Percentiles rank a stretch among this genome's conserved stretches.
phyloP scores from a whole-genome alignment of 2,113 vertebrate species.

The Nesogale talazaci region DNA sequence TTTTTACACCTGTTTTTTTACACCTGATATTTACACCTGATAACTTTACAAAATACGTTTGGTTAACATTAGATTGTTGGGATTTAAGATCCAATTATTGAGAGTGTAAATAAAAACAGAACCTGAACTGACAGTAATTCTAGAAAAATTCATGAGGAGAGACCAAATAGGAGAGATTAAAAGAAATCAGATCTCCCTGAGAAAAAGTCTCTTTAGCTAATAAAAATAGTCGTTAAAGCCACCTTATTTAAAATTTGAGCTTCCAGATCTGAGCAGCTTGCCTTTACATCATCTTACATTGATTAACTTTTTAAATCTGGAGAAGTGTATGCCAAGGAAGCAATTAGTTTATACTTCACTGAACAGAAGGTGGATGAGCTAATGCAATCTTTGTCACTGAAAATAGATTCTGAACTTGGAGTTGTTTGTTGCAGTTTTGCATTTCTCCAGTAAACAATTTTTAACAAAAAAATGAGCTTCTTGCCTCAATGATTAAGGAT shows the following conservation, averaged over 20 bases:
- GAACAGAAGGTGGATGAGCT: conserved; percentile 15
- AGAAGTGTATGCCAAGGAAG: background rate
- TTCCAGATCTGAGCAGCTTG: background rate
- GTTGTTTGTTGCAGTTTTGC: background rate
- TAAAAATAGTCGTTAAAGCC: conserved; percentile 74
- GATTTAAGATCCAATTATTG: conserved; percentile 63
- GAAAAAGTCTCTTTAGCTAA: conserved; percentile 81
- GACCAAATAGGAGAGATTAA: conserved; percentile 82
- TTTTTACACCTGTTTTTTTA: background rate
- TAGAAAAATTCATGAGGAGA: conserved; percentile 79
- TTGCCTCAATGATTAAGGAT: background rate
- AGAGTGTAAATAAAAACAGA: conserved; percentile 75
- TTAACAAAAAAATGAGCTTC: background rate
- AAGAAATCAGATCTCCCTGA: conserved; percentile 87
- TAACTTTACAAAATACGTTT: background rate
- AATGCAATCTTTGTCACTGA: background rate
- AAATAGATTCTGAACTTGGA: background rate
- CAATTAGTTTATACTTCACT: conserved; percentile 21
- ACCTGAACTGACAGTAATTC: conserved; percentile 76
- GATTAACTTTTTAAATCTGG: conserved; percentile 68
- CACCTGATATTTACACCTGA: background rate
- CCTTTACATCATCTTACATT: conserved; percentile 48
- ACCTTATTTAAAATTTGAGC: conserved; percentile 70
- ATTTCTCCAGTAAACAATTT: background rate
- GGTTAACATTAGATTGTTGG: conserved; percentile 33